A percentile compares a stretch with the other conserved stretches of the same genome.
Evolutionary conservation across 2,888 invertebrate species (phyloP).

Genomic region (Mongoloraphidia duomilia): DNA sequence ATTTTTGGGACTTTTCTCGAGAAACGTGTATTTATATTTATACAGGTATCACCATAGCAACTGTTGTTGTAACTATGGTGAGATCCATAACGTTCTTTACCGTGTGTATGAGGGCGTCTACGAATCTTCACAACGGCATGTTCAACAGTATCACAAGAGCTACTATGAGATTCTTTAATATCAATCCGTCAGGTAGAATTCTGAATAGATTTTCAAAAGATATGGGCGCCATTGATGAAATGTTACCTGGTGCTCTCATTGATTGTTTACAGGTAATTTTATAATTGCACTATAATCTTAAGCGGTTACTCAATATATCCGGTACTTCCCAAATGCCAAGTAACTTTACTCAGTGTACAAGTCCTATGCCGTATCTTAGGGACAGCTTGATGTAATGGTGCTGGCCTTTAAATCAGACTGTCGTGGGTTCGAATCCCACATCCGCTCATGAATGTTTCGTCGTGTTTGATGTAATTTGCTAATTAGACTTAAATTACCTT

Average conservation of each 20-base stretch:
- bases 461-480: too few relatives aligned
- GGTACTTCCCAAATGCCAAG: too few relatives aligned
- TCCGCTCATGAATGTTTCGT: too few relatives aligned
- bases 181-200: constrained; percentile 47
- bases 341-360: too few relatives aligned
- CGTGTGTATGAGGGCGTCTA: constrained; percentile 38
- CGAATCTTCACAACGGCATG: constrained; percentile 38
- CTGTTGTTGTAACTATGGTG: constrained; percentile 28
- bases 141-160: constrained; percentile 41
- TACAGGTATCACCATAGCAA: constrained; percentile 27
- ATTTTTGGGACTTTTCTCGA: constrained; percentile 15
- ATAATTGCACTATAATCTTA: too few relatives aligned
- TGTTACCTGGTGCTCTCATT: constrained; percentile 33
- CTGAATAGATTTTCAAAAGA: constrained; percentile 62
- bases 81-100: constrained; percentile 39
- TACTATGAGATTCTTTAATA: constrained; percentile 54
- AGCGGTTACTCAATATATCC: too few relatives aligned
- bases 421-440: too few relatives aligned
- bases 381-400: too few relatives aligned
- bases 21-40: constrained; percentile 31
- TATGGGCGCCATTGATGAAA: constrained; percentile 42
- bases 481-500: too few relatives aligned
- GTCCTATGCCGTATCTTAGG: too few relatives aligned
- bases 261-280: constrained; percentile 31
- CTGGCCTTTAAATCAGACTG: too few relatives aligned